These are phyloP conservation scores for Heliconius nattereri DNA, from an alignment of 1,140 invertebrate genomes.

Conservation along the genomic window DNA sequence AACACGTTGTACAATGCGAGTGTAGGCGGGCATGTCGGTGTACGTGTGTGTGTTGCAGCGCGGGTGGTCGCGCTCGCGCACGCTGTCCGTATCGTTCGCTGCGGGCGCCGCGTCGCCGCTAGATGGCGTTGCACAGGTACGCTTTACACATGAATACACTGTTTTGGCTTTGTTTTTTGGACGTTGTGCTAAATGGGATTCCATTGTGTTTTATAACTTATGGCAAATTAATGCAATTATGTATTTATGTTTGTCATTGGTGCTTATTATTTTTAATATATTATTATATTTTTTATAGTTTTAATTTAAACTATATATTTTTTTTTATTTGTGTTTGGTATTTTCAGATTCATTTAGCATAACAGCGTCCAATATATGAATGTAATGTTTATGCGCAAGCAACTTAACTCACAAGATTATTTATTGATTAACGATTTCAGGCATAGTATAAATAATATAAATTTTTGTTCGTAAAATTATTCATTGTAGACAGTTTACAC, in stretches of 20 bases:
- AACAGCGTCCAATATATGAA: background rate
- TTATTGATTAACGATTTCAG: background rate
- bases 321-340: background rate
- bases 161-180: background rate
- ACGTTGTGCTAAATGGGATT: background rate
- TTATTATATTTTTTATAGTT: no score
- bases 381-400: constrained; percentile 1
- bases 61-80: constrained; percentile 92
- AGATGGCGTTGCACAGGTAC: constrained; percentile 81
- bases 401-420: background rate
- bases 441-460: background rate
- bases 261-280: background rate
- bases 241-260: no score
- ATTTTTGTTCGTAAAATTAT: background rate
- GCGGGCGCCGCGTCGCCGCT: constrained; percentile 84
- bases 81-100: constrained; percentile 92
- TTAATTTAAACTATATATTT: background rate
- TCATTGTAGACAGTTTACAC: background rate
- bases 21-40: constrained; percentile 1
- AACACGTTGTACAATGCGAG: background rate
- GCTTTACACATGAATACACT: constrained; percentile 8
- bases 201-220: background rate
- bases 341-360: background rate
- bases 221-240: no score
- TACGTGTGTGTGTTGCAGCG: constrained; percentile 79